Evolutionary conservation across 2,113 vertebrate genomes (phyloP), one percentile per base, ranked within the genome.

Genomic region (Engystomops pustulosus): DNA sequence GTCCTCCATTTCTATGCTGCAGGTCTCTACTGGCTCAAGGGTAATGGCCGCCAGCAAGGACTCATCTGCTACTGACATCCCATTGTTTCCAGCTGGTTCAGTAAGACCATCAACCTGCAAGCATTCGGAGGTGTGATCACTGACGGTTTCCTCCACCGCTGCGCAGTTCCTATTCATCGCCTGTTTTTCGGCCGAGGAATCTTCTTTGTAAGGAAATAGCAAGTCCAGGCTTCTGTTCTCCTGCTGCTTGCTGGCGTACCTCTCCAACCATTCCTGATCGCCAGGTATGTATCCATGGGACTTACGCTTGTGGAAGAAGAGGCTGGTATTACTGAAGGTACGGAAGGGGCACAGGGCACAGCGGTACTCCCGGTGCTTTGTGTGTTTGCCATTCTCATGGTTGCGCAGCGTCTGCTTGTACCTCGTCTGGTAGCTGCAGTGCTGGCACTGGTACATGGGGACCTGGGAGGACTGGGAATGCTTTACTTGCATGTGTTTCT

Each of bases 351-450:
- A 99, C 38, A 99, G 95, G 1, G 96, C 96, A 0, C 98, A 99
- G 67, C 89, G 88, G 81, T 97, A 99, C 88, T 97, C 94, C 0
- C 93, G 94, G 49, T 95, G 93, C 83, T 93, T 95, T 38, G 98
- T 99, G 85, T 99, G 97, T 87, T 96, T 98, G 90, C 97, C 97
- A 93, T 99, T 99, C 90, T 99, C 97, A 0, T 99, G 97, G 90
- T 96, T 99, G 68, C 95, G 92, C 41, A 99, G 91, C 0, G 97
- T 96, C 88, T 99, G 97, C 36, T 96, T 95, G 89, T 98, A 96
- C 85, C 94, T 93, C 17, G 96, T 98, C 45, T 95, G 92, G 87
- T 99, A 98, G n/a, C 91, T 85, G 81, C 98, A 99, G 88, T 96
- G 98, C 87, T 94, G 96, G 89, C 98, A 99, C 82, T 95, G 95